Evolutionary conservation across 2,888 invertebrate species (phyloP), one percentile per base, ranked within the genome.

Genomic region (Seladonia tumulorum): DNA sequence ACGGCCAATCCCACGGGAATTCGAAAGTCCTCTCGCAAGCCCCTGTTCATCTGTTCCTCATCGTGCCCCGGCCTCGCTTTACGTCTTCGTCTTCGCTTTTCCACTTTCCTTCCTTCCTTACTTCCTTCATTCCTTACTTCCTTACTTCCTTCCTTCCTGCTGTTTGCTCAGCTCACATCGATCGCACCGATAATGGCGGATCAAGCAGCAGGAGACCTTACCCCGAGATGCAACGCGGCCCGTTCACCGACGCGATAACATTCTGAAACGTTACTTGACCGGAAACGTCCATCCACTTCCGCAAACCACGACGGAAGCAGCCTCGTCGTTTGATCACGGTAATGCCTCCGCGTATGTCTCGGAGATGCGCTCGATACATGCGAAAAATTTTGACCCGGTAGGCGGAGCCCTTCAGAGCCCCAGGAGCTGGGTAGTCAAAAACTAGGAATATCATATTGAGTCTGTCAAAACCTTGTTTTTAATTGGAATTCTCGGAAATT

Each of bases 1-100:
- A 89, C 90, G 79, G 66, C 57, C 88, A 87, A 92, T 92, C 92
- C 91, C 90, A 75, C 75, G 88, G 87, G 91, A 88, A 90, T 91
- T 89, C 89, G 78, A 77, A 80, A 83, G 87, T 80, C 85, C 82
- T 83, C 85, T 77, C 88, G 84, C 80, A 86, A 89, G 76, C 77
- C 83, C 80, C 22, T 76, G 87, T 88, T 88, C 88, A 87, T 88
- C 88, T 86, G 75, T 76, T 86, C 81, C 75, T 72, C 83, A 86
- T 87, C 83, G 85, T 76, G 60, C 70, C 1, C 14, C 63, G 29
- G 25, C 16, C 29, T 25, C 63, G 29, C 63, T 63, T 29, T 10
- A 16, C 63, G 16, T 63, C 63, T 29, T 63, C 77, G 79, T 78
- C 78, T 83, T 87, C 86, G 60, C 77, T 63, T 76, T 63, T 7